Base-by-base conservation (phyloP, 2,797 vertebrate genomes). In the Peromyscus melanophrys region DNA sequence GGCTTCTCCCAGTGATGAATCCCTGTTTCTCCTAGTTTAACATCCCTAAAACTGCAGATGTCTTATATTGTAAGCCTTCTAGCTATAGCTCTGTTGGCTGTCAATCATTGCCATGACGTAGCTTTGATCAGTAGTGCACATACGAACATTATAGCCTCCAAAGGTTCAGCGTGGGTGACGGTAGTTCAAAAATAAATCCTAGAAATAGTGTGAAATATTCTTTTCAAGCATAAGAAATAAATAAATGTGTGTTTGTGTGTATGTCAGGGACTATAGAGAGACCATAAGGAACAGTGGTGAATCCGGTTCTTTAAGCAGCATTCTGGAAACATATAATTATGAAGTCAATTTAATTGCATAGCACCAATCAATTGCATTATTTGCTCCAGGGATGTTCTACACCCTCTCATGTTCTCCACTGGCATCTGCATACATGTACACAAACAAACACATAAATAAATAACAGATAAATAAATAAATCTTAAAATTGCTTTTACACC, bases 211-310 rank as follows among this genome's bases (percentile, higher is more conserved):
- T 63, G 21, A 81, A 87, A 21, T 21, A 86, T 31, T 89, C 29
- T 4, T 75, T 87, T 46, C 80, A 95, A 88, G 21, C n/a, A 71
- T 13, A 43, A 87, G 43, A 88, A 92, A 95, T 17, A 75, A 81
- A 81, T n/a, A 17, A 34, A 19, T 49, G 4, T 25, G 1, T 75
- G 0, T 75, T 7, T 93, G 5, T 83, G 7, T 82, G 34, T 43
- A 21, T 63, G 23, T 23, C 52, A 27, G 55, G 23, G 21, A 27
- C 9, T 2, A 10, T 16, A 19, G 7, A 13, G 19, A 17, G 4
- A 4, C 69, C 2, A 31, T 23, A 34, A 52, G 46, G 6, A 82
- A 87, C 0, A 61, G 27, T 27, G 2, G 2, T 40, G 14, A 95
- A 59, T 67, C 27, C 12, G 77, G 89, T 89, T 80, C 82, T 16